Evolutionary conservation across 2,113 vertebrate genomes (phyloP).

Genomic region (Larimichthys crocea): DNA sequence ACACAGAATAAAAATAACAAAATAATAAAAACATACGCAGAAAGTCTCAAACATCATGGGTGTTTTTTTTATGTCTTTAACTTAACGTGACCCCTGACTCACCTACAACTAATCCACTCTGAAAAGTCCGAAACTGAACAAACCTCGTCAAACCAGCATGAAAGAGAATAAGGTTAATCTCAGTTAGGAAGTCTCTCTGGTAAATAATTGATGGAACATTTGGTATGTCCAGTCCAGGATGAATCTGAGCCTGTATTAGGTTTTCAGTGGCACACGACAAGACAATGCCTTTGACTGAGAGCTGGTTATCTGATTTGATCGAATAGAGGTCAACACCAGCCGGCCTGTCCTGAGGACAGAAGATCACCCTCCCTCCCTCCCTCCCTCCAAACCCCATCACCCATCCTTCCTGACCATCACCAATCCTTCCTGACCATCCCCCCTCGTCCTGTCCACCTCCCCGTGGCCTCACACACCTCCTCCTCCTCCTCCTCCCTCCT

Average conservation of each 20-base stretch:
- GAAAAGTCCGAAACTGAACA: conserved; percentile 23
- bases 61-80: conserved; percentile 3
- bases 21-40: neutral
- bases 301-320: conserved; percentile 79
- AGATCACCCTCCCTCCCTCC: conserved; percentile 44
- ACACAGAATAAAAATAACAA: conserved; percentile 42
- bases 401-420: conserved; percentile 59
- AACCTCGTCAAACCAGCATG: conserved; percentile 11
- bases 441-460: conserved; percentile 43
- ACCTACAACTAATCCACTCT: conserved; percentile 14
- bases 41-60: neutral
- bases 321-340: conserved; percentile 78
- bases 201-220: conserved; percentile 56
- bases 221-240: conserved; percentile 8
- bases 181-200: conserved; percentile 24
- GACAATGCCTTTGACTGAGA: conserved; percentile 70
- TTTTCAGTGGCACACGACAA: conserved; percentile 57
- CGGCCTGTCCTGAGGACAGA: conserved; percentile 67
- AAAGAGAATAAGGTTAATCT: conserved; percentile 34
- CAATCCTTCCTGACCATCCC: conserved; percentile 58
- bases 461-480: conserved; percentile 27
- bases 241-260: conserved; percentile 43
- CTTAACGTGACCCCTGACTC: conserved; percentile 1
- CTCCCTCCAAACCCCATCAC: conserved; percentile 51
- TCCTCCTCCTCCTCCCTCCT: conserved; percentile 49